Base-by-base conservation (phyloP, 2,888 invertebrate species). In the Drosophila hamatofila region DNA sequence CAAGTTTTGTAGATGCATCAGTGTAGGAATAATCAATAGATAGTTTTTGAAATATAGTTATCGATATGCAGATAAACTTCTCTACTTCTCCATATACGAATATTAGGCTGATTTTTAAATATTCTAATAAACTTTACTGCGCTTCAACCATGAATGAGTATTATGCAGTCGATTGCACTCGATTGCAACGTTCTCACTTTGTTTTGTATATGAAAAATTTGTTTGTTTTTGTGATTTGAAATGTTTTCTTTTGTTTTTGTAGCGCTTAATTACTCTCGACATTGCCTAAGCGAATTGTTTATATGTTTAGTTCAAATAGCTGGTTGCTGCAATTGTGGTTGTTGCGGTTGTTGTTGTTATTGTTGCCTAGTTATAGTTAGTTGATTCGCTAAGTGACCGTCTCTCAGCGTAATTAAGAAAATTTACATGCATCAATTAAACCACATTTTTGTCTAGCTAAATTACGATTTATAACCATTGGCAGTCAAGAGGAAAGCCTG, bases 191-290 rank as follows among this genome's bases (percentile, higher is more conserved):
- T 18, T 49, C 30, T 30, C 8, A 30, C 18, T 33, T 37, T 44
- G 41, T 48, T 35, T 56, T 65, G 61, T 68, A 55, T 59, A 65
- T 52, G 23, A 42, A 60, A 2, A 70, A 65, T 42, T 46, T 66
- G 70, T 87, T 84, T 83, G 80, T 58, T 84, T 78, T 74, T 80
- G 76, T 60, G 67, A 78, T 81, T 82, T 76, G 69, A 87, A 87
- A 80, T 81, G 82, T 72, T 37, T 37, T 35, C 69, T 37, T 37
- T 35, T 14, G 14, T 35, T 70, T 74, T 73, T 73, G 70, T 63
- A 37, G 66, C 68, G 55, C 74, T 84, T 87, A 87, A 84, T 84
- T 80, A 69, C 78, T 59, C 60, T 75, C 79, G 82, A 68, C 78
- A 75, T 62, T 82, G 75, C 7, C 59, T 54, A 63, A 72, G 48